Percentiles rank a stretch among this genome's conserved stretches.
Evolutionary conservation across 2,888 invertebrate species (phyloP).

Genomic region (Xanthia togata): DNA sequence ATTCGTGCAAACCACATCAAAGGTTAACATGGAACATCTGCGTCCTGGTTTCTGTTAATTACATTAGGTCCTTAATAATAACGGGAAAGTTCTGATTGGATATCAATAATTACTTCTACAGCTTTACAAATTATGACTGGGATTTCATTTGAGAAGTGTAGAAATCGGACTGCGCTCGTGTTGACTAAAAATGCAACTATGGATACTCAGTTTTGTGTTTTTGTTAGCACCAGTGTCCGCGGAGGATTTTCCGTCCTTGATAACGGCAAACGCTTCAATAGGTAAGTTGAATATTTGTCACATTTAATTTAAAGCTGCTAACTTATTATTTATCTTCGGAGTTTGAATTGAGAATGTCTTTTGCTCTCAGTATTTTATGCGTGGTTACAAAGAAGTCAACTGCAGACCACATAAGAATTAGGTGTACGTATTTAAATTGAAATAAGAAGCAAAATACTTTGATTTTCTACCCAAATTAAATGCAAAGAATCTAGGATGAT

Average conservation of each 20-base stretch:
- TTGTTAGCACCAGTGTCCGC: slow-evolving; percentile 70
- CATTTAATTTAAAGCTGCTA: neutral
- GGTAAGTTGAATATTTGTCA: slow-evolving; percentile 86
- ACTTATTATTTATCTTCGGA: neutral
- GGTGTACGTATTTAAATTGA: neutral
- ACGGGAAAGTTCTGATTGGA: slow-evolving; percentile 60
- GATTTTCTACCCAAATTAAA: neutral
- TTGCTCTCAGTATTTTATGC: neutral
- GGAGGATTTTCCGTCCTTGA: slow-evolving; percentile 93
- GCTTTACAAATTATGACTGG: slow-evolving; percentile 80
- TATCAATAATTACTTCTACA: slow-evolving; percentile 58
- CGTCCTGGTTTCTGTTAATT: slow-evolving; percentile 65
- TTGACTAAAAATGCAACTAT: slow-evolving; percentile 77
- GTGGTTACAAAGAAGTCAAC: neutral
- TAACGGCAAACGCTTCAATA: slow-evolving; percentile 93
- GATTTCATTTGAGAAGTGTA: slow-evolving; percentile 62
- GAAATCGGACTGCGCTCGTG: slow-evolving; percentile 66
- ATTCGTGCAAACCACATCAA: slow-evolving; percentile 73
- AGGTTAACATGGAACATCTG: slow-evolving; percentile 79
- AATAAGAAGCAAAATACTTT: neutral
- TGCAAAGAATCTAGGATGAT: neutral
- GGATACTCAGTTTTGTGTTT: slow-evolving; percentile 71
- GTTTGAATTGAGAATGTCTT: neutral
- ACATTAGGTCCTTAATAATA: slow-evolving; percentile 70
- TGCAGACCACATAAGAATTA: neutral